Evolutionary conservation across 2,113 vertebrate species (phyloP).

Genomic region (Carlito syrichta): DNA sequence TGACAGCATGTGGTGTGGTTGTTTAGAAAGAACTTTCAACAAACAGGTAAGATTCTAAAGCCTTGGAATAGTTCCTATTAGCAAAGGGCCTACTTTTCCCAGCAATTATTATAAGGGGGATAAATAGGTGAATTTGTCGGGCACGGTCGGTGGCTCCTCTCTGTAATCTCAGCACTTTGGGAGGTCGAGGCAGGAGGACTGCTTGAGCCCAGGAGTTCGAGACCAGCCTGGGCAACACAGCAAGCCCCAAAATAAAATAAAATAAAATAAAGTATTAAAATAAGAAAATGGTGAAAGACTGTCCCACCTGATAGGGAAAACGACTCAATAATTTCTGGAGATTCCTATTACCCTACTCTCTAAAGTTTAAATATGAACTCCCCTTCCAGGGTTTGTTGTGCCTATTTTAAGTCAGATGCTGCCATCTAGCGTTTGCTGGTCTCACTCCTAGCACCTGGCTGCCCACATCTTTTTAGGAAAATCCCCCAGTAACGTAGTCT

Average conservation of each 20-base stretch:
- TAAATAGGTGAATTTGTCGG: background rate
- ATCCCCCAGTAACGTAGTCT: background rate
- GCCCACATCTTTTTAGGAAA: background rate
- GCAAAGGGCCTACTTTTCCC: background rate
- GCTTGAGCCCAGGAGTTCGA: too few relatives aligned
- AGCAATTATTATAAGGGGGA: background rate
- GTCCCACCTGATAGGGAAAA: background rate
- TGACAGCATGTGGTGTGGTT: background rate
- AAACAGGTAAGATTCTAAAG: background rate
- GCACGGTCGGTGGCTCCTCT: too few relatives aligned
- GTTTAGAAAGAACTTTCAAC: background rate
- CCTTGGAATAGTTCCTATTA: background rate
- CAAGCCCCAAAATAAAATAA: too few relatives aligned
- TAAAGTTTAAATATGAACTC: background rate
- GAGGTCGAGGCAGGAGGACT: too few relatives aligned
- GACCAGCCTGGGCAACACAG: too few relatives aligned
- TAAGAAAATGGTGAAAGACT: too few relatives aligned
- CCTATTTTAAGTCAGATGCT: background rate
- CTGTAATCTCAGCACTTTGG: too few relatives aligned
- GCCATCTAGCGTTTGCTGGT: slow-evolving; percentile 52
- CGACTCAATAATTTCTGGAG: background rate
- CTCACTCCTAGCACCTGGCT: accelerated
- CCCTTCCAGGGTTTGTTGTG: accelerated
- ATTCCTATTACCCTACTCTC: background rate
- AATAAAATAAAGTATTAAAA: too few relatives aligned